These are phyloP conservation scores for Lasioglossum leucozonium DNA, from an alignment of 2,888 invertebrate genomes.

Conservation along the genomic window DNA sequence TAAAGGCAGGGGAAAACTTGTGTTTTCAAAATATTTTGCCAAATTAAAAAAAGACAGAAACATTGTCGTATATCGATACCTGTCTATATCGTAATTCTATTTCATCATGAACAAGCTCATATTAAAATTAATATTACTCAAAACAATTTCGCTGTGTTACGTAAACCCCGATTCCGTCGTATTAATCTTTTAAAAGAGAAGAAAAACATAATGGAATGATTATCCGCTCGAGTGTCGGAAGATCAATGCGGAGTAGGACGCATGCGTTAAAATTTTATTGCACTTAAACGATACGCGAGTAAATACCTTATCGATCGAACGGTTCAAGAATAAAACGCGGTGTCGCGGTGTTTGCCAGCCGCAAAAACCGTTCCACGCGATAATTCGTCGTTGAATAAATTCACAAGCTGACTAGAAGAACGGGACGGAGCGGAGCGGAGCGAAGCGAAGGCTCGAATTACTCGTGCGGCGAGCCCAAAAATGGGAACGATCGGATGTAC, in stretches of 20 bases:
- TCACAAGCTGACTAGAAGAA: neutral
- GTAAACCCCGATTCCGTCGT: neutral
- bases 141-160: neutral
- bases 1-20: no score
- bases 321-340: constrained; percentile 54
- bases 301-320: constrained; percentile 56
- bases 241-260: constrained; percentile 48
- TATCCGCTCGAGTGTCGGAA: constrained; percentile 8
- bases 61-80: no score
- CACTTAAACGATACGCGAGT: constrained; percentile 55
- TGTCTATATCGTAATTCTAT: no score
- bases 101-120: no score
- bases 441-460: neutral
- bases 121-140: neutral
- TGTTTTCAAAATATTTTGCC: no score
- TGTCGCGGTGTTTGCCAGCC: neutral
- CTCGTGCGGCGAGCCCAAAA: no score
- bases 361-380: constrained; percentile 24
- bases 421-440: neutral
- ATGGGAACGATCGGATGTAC: no score
- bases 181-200: neutral
- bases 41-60: no score
- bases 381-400: constrained; percentile 1
- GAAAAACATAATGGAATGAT: neutral
- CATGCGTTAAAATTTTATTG: constrained; percentile 59